These are phyloP conservation scores for fruit fly (Drosophila melanogaster) DNA, from an alignment of 1,140 invertebrate species.

Conservation along the genomic window DNA sequence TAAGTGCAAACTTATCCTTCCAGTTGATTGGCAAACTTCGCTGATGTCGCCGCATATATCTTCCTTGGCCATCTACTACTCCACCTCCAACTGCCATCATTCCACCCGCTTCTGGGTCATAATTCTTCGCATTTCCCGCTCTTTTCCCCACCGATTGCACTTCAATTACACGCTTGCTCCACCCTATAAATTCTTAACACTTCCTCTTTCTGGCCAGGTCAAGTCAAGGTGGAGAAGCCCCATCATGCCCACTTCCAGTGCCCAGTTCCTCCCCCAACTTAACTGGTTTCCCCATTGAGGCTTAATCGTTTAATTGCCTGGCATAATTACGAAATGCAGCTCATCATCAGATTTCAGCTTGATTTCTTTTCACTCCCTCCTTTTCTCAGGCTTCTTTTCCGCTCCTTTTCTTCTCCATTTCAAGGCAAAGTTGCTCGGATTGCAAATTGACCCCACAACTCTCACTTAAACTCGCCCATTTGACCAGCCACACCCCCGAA, in stretches of 20 bases:
- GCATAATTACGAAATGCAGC: constrained; percentile 82
- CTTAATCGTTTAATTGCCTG: constrained; percentile 82
- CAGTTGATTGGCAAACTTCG: constrained; percentile 41
- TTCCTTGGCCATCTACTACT: not conserved
- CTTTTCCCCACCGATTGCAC: constrained; percentile 18
- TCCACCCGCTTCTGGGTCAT: no score
- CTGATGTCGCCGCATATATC: constrained; percentile 41
- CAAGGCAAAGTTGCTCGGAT: constrained; percentile 26
- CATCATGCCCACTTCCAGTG: not conserved
- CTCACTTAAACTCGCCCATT: constrained; percentile 33
- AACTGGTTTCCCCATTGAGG: constrained; percentile 25
- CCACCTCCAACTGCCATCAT: not conserved
- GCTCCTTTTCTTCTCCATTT: constrained; percentile 4
- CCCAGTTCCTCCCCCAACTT: constrained; percentile 6
- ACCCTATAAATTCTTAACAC: constrained; percentile 54
- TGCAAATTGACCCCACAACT: constrained; percentile 53
- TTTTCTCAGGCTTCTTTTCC: constrained; percentile 1
- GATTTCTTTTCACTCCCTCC: constrained; percentile 48
- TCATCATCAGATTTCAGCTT: constrained; percentile 81
- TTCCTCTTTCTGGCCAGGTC: constrained; percentile 10
- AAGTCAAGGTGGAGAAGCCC: constrained; percentile 9
- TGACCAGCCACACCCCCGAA: constrained; percentile 18
- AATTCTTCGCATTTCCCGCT: constrained; percentile 1
- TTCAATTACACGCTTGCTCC: constrained; percentile 62
- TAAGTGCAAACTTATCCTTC: constrained; percentile 26